Base-by-base conservation (phyloP, 2,797 vertebrate species). In the Syngnathus rostellatus region DNA sequence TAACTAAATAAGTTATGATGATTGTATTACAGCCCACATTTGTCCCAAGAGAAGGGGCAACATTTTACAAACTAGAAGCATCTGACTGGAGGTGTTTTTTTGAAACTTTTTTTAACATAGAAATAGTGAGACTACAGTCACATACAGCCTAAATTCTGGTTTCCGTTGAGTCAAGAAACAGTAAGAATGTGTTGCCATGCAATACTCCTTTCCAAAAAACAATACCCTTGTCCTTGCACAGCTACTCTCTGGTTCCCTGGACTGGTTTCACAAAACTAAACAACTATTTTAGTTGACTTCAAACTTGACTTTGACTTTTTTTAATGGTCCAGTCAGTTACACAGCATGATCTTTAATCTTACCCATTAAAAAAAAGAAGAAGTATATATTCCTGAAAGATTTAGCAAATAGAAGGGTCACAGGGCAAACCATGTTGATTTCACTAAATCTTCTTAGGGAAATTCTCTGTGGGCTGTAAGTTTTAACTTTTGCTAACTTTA, bases 161-260 rank as follows among this genome's bases (percentile, higher is more conserved):
- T 41, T 77, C 63, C 55, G 72, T 60, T 72, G 65, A 76, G 57
- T 64, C 21, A 70, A 50, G 72, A 66, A 67, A 65, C 46, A 31
- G 16, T 58, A 46, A 39, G 55, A 45, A 40, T 46, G 14, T 46
- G n/a, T 43, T 25, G 40, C 12, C 21, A 43, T 62, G 3, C 6
- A 45, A 9, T 41, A 10, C 9, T 41, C 38, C 8, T 61, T 41
- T 5, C 21, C 5, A 40, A 12, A 11, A 60, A 14, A 66, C 8
- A 14, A 50, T 66, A 72, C 67, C 6, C 8, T 63, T 67, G 50
- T 70, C 39, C 31, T 63, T 39, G 55, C 57, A 69, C 6, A 60
- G 64, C 5, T 66, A 55, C 65, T 64, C 41, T 79, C 72, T 80
- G 63, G 50, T 72, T 86, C 78, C 81, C 84, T 83, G 38, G 58